phyloP scores from a whole-genome alignment of 2,113 vertebrate species.

The Rhadina sibilatrix region DNA sequence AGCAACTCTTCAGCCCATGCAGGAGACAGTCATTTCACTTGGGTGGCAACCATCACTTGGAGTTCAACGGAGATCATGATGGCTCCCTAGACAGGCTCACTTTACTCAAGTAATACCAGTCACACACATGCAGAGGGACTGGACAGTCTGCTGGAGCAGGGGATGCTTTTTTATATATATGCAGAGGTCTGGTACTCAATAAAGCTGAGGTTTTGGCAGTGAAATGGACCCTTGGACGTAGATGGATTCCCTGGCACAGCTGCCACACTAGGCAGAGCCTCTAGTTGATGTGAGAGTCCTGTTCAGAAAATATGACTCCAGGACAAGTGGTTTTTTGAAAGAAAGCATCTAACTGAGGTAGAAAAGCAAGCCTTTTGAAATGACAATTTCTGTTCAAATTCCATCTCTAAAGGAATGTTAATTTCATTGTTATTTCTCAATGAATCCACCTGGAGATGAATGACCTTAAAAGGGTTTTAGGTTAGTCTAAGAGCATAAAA shows the following conservation, averaged over 20 bases:
- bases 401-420: neutral
- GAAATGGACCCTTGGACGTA: neutral
- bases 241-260: neutral
- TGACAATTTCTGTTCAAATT: neutral
- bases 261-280: neutral
- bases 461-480: neutral
- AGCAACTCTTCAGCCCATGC: accelerated
- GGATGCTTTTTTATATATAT: neutral
- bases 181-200: neutral
- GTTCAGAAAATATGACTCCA: neutral
- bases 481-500: neutral
- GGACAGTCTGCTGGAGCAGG: neutral
- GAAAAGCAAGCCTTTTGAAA: neutral
- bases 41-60: accelerated
- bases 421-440: neutral
- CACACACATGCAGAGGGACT: neutral
- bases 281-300: neutral
- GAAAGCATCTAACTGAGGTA: neutral
- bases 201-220: neutral
- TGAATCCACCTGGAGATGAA: neutral
- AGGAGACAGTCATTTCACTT: neutral
- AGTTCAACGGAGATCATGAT: neutral
- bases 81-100: neutral
- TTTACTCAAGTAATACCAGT: neutral
- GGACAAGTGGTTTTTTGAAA: neutral